Evolutionary conservation across 1,140 invertebrate species (phyloP).

Genomic region (Homalodisca vitripennis): DNA sequence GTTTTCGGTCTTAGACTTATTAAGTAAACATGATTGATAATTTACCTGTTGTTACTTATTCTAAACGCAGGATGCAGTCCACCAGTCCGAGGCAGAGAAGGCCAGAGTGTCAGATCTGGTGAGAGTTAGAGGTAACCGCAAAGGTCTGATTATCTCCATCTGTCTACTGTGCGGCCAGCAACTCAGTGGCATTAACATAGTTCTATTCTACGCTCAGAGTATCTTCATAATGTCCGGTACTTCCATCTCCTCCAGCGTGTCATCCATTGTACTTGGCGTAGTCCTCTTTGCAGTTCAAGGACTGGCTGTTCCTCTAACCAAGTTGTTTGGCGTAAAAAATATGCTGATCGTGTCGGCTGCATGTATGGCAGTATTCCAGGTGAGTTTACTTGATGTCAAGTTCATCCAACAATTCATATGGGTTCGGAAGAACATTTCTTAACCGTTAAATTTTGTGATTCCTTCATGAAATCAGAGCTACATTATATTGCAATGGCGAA

Average conservation of each 20-base stretch:
- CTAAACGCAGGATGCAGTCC: too few species aligned
- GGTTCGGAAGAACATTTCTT: too few species aligned
- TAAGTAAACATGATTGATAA: too few species aligned
- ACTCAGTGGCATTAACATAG: conserved; percentile 61
- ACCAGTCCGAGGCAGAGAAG: too few species aligned
- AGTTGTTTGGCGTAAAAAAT: conserved; percentile 68
- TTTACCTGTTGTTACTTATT: too few species aligned
- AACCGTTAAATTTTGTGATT: too few species aligned
- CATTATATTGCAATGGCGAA: too few species aligned
- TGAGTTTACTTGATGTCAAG: too few species aligned
- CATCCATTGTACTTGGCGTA: conserved; percentile 77
- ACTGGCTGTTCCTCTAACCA: conserved; percentile 71
- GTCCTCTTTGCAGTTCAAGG: conserved; percentile 68
- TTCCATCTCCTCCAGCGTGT: conserved; percentile 56
- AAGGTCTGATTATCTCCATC: conserved; percentile 66
- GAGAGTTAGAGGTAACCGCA: conserved; percentile 55
- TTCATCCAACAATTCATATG: too few species aligned
- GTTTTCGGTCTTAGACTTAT: too few species aligned
- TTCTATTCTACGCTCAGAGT: conserved; percentile 67
- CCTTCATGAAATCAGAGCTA: too few species aligned
- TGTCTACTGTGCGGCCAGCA: conserved; percentile 73
- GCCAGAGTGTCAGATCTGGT: conserved; percentile 58
- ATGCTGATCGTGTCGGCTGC: conserved; percentile 67
- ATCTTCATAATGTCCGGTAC: conserved; percentile 67
- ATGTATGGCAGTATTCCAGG: conserved; percentile 56